These are phyloP conservation scores for Entomobrya multifasciata DNA, from an alignment of 2,888 invertebrate species.

Conservation along the genomic window DNA sequence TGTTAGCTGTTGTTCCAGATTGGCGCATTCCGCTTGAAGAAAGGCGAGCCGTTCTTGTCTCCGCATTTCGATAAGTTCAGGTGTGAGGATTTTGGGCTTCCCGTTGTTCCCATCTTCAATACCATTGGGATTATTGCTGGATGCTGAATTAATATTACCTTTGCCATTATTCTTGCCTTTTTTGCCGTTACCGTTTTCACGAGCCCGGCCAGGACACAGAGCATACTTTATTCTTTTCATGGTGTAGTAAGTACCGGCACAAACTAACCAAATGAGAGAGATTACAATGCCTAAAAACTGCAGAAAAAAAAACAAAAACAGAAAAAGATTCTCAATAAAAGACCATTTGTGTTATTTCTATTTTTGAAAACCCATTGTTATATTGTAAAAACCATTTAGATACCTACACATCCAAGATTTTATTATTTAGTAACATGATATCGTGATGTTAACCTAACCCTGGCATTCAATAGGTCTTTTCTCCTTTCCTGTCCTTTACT, in stretches of 20 bases:
- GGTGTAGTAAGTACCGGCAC: slow-evolving; percentile 73
- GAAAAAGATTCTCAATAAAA: not conserved
- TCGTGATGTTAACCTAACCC: slow-evolving; percentile 24
- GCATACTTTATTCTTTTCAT: slow-evolving; percentile 71
- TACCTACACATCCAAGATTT: slow-evolving; percentile 24
- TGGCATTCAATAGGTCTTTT: slow-evolving; percentile 16
- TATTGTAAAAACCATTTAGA: not conserved
- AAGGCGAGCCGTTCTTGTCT: slow-evolving; percentile 72
- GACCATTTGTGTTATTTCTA: too few species aligned
- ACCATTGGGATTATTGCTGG: slow-evolving; percentile 49
- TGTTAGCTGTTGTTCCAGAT: slow-evolving; percentile 75
- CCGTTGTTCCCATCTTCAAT: slow-evolving; percentile 37
- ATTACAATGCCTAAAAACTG: slow-evolving; percentile 69
- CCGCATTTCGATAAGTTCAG: slow-evolving; percentile 71
- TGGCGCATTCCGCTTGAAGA: slow-evolving; percentile 71
- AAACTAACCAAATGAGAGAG: slow-evolving; percentile 68
- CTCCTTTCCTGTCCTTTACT: too few species aligned
- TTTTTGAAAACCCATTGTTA: not conserved
- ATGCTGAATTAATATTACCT: slow-evolving; percentile 25
- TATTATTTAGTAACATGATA: slow-evolving; percentile 31
- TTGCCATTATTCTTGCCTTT: slow-evolving; percentile 55
- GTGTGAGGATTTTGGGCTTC: slow-evolving; percentile 64
- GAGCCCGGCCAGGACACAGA: slow-evolving; percentile 52
- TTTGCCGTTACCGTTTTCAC: not conserved
- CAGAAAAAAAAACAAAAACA: not conserved